A percentile compares a stretch with the other conserved stretches of the same genome.
These are phyloP conservation scores for Branchellion lobata DNA, from an alignment of 2,888 invertebrate species.

Conservation along the genomic window DNA sequence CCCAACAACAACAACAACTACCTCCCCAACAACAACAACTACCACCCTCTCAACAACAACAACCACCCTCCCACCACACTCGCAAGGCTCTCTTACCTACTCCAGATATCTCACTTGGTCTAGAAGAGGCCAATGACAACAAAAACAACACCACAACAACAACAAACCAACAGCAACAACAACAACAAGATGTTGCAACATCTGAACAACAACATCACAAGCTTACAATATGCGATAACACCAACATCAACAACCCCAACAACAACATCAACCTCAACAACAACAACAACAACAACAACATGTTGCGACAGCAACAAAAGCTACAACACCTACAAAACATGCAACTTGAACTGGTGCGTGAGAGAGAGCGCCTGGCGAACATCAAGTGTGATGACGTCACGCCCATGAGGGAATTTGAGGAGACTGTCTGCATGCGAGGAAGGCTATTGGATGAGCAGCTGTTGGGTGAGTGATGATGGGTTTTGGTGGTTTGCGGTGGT, in stretches of 20 bases:
- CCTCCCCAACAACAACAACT: background rate
- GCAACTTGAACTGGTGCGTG: background rate
- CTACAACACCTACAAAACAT: background rate
- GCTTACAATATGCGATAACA: too few species aligned
- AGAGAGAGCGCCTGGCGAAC: background rate
- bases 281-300: background rate
- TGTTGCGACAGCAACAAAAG: background rate
- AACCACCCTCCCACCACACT: background rate
- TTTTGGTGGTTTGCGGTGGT: background rate
- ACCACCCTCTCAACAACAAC: too few species aligned
- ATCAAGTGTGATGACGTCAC: background rate
- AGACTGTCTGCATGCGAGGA: background rate
- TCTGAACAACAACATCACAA: too few species aligned
- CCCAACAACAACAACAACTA: too few species aligned
- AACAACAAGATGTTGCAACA: background rate
- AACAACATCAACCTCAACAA: background rate
- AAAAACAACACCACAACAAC: background rate
- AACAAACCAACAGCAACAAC: background rate
- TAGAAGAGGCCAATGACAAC: too few species aligned
- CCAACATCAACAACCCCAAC: too few species aligned
- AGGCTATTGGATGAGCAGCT: background rate
- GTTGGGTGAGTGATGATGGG: background rate
- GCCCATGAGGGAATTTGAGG: background rate
- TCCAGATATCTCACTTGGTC: background rate
- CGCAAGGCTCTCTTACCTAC: slow-evolving; percentile 15